These are phyloP conservation scores for Chirona hameri DNA, from an alignment of 2,888 invertebrate genomes.

Conservation along the genomic window DNA sequence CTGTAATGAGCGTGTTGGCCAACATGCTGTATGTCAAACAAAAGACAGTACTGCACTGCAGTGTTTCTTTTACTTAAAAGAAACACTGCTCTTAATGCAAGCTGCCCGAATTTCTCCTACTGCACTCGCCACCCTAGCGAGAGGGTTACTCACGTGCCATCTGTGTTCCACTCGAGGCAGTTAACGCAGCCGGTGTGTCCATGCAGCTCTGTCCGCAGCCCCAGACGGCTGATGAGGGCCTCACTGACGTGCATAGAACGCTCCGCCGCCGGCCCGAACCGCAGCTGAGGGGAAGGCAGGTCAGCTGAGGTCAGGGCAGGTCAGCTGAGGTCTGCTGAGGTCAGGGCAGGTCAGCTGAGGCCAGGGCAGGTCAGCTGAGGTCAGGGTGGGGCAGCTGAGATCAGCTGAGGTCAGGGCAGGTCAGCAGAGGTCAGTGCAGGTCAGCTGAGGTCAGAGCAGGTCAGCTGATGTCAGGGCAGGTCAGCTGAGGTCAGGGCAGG, in stretches of 20 bases:
- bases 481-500: background rate
- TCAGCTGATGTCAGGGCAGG: background rate
- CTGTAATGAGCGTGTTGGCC: too few species aligned
- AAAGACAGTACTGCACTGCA: too few species aligned
- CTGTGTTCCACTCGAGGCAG: slow-evolving; percentile 90
- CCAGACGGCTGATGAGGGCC: slow-evolving; percentile 64
- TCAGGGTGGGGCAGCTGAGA: too few species aligned
- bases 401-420: background rate
- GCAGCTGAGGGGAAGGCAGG: background rate
- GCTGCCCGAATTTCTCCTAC: too few species aligned
- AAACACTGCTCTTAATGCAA: too few species aligned
- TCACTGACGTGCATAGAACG: slow-evolving; percentile 34
- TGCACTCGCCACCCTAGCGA: background rate
- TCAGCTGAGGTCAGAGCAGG: background rate
- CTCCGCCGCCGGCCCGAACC: background rate
- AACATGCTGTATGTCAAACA: too few species aligned
- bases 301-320: background rate
- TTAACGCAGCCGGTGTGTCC: slow-evolving; percentile 97
- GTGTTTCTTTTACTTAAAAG: too few species aligned
- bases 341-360: background rate
- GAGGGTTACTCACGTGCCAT: slow-evolving; percentile 55
- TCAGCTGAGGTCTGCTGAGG: background rate
- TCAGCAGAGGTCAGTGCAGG: background rate
- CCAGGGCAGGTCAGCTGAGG: background rate
- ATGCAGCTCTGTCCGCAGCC: slow-evolving; percentile 74